phyloP scores from a whole-genome alignment of 2,113 vertebrate genomes.

The Saguinus midas region DNA sequence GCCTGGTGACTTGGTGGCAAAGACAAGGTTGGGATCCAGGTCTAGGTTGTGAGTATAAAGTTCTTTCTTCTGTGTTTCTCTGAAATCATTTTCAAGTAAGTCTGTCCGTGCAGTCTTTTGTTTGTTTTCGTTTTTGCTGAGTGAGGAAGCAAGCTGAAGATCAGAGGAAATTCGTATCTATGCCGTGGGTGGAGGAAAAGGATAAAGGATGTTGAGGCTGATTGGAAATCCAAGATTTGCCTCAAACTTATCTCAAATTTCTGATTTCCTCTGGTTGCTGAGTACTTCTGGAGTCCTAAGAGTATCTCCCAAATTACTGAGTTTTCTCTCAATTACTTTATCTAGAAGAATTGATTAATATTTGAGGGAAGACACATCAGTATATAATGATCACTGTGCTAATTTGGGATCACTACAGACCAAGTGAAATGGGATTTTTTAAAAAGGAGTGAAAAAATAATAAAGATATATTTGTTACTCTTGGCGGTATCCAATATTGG shows the following conservation, averaged over 20 bases:
- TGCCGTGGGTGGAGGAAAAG: background rate
- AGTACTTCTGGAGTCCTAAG: background rate
- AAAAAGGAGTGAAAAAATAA: background rate
- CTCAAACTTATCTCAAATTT: background rate
- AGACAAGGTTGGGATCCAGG: background rate
- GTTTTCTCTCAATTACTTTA: background rate
- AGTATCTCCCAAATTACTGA: background rate
- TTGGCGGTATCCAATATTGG: background rate
- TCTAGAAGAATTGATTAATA: background rate
- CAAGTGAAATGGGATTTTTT: background rate
- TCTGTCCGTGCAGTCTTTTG: background rate
- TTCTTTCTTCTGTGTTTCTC: background rate
- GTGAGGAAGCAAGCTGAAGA: background rate
- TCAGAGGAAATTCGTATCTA: background rate
- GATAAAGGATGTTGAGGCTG: background rate
- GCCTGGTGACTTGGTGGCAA: background rate
- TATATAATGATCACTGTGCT: background rate
- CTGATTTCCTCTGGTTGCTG: background rate
- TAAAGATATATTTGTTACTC: background rate
- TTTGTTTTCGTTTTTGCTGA: background rate
- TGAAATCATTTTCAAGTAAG: background rate
- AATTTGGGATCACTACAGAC: background rate
- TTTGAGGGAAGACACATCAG: background rate
- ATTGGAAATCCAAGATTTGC: slow-evolving; percentile 27
- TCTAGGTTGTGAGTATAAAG: background rate